phyloP scores from a whole-genome alignment of 2,113 vertebrate species.

The Raja brachyura region DNA sequence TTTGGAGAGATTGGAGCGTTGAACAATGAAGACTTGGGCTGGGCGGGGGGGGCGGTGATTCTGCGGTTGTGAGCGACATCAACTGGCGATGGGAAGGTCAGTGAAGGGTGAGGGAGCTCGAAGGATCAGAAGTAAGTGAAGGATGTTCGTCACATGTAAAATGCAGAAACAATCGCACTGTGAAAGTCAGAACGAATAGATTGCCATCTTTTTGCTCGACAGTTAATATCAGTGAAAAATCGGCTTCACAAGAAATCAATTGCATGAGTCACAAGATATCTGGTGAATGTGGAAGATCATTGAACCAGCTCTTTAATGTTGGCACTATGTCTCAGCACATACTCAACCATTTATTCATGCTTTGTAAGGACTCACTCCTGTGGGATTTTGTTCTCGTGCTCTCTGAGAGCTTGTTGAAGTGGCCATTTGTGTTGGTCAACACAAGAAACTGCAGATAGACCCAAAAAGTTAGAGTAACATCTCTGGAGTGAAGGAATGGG shows the following conservation, averaged over 20 bases:
- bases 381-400: not conserved
- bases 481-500: too few relatives aligned
- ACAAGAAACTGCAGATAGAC: too few relatives aligned
- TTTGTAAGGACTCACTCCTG: not conserved
- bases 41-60: too few relatives aligned
- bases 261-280: not conserved
- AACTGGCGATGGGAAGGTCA: too few relatives aligned
- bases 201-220: not conserved
- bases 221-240: conserved; percentile 8
- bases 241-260: not conserved
- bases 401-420: not conserved
- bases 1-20: too few relatives aligned
- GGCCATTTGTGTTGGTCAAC: not conserved
- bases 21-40: too few relatives aligned
- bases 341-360: not conserved
- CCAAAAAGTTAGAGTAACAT: too few relatives aligned
- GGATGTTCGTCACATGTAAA: not conserved
- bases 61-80: too few relatives aligned
- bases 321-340: not conserved
- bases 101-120: too few relatives aligned
- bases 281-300: not conserved
- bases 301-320: not conserved
- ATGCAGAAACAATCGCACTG: not conserved
- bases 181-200: not conserved
- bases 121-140: too few relatives aligned